Conservation (phyloP, 2,797 vertebrate species). For the Enteromius treurensis region DNA sequence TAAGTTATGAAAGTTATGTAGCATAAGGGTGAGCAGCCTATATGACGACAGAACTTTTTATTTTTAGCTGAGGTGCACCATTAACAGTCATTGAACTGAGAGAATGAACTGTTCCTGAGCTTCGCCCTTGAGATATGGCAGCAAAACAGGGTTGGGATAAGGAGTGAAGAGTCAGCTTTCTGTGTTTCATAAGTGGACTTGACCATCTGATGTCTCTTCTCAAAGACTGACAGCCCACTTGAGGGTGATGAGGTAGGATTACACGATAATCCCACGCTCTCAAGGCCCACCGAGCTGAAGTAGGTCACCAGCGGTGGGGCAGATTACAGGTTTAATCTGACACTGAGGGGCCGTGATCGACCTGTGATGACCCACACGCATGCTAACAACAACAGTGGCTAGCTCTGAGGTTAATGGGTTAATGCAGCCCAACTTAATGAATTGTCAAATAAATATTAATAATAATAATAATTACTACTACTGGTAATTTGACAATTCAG, state of each 20-base stretch:
- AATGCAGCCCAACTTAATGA: neutral
- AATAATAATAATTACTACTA: neutral
- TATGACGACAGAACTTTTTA: neutral
- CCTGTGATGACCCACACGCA: neutral
- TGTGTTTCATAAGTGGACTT: neutral
- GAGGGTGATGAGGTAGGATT: constrained; percentile 34
- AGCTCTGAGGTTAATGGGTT: neutral
- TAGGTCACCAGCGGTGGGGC: constrained; percentile 51
- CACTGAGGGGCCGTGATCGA: constrained; percentile 18
- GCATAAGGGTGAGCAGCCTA: neutral
- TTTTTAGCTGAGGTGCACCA: neutral
- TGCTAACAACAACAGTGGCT: neutral
- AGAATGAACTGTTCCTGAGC: neutral
- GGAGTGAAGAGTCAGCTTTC: constrained; percentile 21
- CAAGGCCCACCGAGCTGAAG: constrained; percentile 33
- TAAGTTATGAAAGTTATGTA: neutral
- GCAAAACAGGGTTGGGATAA: neutral
- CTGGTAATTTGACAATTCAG: neutral
- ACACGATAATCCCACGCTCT: constrained; percentile 51
- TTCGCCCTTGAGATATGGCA: neutral
- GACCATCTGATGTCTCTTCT: constrained; percentile 25
- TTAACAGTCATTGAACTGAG: neutral
- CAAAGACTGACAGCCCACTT: neutral
- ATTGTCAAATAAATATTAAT: no score
- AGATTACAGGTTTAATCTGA: constrained; percentile 46